Conservation (phyloP, 2,113 vertebrate species). For the Ariopsis seemanni region DNA sequence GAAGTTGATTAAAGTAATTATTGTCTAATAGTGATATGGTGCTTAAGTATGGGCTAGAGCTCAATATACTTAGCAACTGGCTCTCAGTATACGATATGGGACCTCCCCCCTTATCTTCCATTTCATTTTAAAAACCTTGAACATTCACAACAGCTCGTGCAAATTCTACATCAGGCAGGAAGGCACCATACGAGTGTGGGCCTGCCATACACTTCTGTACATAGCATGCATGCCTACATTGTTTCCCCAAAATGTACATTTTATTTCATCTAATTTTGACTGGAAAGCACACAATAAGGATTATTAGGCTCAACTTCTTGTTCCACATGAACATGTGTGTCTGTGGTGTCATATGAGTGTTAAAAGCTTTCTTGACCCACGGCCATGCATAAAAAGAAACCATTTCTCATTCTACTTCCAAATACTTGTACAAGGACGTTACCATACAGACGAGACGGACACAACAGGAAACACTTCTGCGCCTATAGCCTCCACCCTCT, state of each 20-base stretch:
- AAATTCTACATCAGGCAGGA: conserved; percentile 27
- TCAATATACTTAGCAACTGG: conserved; percentile 30
- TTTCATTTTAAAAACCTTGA: conserved; percentile 1
- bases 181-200: background rate
- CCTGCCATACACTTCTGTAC: conserved; percentile 1
- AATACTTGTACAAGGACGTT: conserved; percentile 20
- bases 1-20: background rate
- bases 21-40: background rate
- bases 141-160: conserved; percentile 35
- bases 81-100: conserved; percentile 25
- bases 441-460: background rate
- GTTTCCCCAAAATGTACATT: conserved; percentile 12
- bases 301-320: background rate
- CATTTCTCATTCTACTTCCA: background rate
- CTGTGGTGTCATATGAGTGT: background rate
- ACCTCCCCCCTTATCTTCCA: conserved; percentile 18
- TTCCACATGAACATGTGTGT: background rate
- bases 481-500: conserved; percentile 6
- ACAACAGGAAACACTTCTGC: conserved; percentile 10
- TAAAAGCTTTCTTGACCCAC: background rate
- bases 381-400: background rate
- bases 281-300: background rate
- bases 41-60: background rate
- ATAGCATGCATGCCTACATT: background rate
- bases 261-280: background rate